Evolutionary conservation across 2,113 vertebrate species (phyloP).

Genomic region (Tachysurus fulvidraco): DNA sequence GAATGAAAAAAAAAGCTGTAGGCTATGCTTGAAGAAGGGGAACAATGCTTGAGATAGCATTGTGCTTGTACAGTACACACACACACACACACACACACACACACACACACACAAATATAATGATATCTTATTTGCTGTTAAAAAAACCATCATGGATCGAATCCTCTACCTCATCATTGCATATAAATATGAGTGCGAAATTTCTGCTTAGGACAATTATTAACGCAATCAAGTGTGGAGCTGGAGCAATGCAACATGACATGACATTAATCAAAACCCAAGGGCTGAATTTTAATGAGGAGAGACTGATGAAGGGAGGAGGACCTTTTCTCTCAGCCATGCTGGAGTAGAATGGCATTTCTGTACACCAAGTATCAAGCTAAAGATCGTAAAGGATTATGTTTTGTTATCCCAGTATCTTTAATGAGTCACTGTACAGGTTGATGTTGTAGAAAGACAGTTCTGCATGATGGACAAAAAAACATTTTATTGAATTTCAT

Average conservation of each 20-base stretch:
- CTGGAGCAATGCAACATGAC: conserved; percentile 30
- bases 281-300: conserved; percentile 40
- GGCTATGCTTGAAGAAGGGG: not conserved
- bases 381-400: not conserved
- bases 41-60: not conserved
- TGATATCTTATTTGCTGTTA: not conserved
- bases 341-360: conserved; percentile 11
- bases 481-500: not conserved
- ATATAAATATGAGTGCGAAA: conserved; percentile 25
- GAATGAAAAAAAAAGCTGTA: not conserved
- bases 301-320: conserved; percentile 15
- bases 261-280: conserved; percentile 39
- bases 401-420: not conserved
- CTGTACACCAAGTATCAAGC: not conserved
- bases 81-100: not conserved
- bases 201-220: conserved; percentile 38
- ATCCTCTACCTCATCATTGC: not conserved
- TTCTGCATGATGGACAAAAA: not conserved
- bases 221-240: conserved; percentile 26
- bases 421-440: not conserved
- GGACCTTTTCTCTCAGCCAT: not conserved
- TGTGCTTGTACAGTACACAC: conserved; percentile 48
- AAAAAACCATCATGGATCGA: not conserved
- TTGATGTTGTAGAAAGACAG: conserved; percentile 2
- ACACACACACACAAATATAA: no score